These are phyloP conservation scores for Phortica magna DNA, from an alignment of 2,888 invertebrate species.

Conservation along the genomic window DNA sequence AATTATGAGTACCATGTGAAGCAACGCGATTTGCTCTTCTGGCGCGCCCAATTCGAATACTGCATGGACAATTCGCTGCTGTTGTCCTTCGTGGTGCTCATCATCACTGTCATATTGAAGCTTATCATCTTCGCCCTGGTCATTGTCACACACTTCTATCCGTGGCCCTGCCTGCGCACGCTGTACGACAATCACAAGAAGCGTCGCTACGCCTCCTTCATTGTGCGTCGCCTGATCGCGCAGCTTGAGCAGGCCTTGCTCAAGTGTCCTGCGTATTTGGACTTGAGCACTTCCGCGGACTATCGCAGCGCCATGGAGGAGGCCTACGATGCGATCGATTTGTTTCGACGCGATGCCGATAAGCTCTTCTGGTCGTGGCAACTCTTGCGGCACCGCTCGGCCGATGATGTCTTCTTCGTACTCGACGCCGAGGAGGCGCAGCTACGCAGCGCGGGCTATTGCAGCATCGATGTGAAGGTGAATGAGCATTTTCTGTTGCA, in stretches of 20 bases:
- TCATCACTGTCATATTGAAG: not conserved
- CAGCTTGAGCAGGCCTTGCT: slow-evolving; percentile 48
- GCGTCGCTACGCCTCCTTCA: slow-evolving; percentile 43
- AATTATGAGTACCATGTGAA: not conserved
- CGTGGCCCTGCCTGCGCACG: not conserved
- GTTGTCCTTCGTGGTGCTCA: not conserved
- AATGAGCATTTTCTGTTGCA: slow-evolving; percentile 32
- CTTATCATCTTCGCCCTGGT: not conserved
- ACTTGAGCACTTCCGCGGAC: not conserved
- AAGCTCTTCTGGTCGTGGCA: slow-evolving; percentile 29
- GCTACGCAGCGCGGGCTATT: slow-evolving; percentile 46
- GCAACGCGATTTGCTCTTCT: not conserved
- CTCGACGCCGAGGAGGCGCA: slow-evolving; percentile 44
- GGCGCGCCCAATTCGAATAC: not conserved
- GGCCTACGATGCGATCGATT: slow-evolving; percentile 44
- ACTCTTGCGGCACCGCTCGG: not conserved
- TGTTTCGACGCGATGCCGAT: slow-evolving; percentile 52
- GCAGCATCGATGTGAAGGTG: slow-evolving; percentile 16
- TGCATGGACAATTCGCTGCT: not conserved
- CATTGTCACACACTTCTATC: not conserved
- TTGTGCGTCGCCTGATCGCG: slow-evolving; percentile 53
- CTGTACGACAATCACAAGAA: not conserved
- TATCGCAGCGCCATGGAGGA: slow-evolving; percentile 33
- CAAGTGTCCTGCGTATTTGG: slow-evolving; percentile 28
- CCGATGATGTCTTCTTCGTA: slow-evolving; percentile 25